Conservation (phyloP, 2,888 invertebrate species). For the Trachelus iudaicus region DNA sequence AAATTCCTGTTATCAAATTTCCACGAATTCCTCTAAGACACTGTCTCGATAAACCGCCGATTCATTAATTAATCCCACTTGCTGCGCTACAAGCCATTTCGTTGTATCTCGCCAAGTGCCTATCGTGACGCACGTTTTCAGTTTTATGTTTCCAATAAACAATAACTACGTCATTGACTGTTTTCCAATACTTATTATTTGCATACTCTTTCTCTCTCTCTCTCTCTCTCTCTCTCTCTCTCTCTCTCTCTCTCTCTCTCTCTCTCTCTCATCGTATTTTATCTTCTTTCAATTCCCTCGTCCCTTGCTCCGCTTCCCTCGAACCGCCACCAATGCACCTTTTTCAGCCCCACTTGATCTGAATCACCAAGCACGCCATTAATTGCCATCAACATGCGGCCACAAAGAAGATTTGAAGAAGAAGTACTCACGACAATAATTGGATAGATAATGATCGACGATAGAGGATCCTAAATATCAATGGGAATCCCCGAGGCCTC, state of each 20-base stretch:
- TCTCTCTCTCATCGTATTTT: neutral
- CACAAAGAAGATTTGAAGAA: no score
- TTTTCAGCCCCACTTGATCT: no score
- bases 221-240: no score
- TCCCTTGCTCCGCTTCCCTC: neutral
- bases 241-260: neutral
- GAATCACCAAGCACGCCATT: no score
- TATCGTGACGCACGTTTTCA: neutral
- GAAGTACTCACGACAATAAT: no score
- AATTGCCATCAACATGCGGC: no score
- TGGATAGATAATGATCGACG: no score
- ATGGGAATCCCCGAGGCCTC: no score
- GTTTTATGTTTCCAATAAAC: neutral
- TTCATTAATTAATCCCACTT: neutral
- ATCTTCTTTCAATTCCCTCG: neutral
- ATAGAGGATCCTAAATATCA: no score
- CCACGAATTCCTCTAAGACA: neutral
- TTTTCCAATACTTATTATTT: neutral
- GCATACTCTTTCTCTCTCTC: neutral
- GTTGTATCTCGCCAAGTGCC: no score
- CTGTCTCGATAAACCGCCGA: constrained; percentile 5
- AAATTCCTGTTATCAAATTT: neutral
- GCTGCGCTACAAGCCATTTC: neutral
- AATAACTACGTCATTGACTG: neutral
- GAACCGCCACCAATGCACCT: neutral